Percentiles rank a stretch among this genome's conserved stretches.
Evolutionary conservation across 2,888 invertebrate genomes (phyloP).

Genomic region (Callinectes sapidus): DNA sequence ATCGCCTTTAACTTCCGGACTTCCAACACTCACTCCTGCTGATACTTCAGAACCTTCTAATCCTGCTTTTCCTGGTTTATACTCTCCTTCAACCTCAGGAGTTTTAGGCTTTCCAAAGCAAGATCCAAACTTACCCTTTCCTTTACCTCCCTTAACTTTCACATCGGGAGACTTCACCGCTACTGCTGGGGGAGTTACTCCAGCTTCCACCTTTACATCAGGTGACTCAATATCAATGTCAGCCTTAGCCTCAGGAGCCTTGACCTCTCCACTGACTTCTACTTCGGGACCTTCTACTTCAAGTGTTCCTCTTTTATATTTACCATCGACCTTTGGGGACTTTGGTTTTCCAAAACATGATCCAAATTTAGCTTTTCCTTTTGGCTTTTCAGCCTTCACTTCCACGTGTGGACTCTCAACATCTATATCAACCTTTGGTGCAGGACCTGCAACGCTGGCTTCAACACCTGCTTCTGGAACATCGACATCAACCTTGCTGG

Average conservation of each 20-base stretch:
- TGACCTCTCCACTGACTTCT: not conserved
- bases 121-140: slow-evolving; percentile 47
- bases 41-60: slow-evolving; percentile 38
- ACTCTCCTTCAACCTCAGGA: slow-evolving; percentile 52
- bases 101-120: slow-evolving; percentile 59
- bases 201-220: slow-evolving; percentile 36
- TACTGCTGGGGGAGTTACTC: not conserved
- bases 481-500: slow-evolving; percentile 39
- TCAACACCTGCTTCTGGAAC: slow-evolving; percentile 29
- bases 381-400: slow-evolving; percentile 35
- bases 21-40: slow-evolving; percentile 15
- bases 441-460: slow-evolving; percentile 21
- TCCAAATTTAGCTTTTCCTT: slow-evolving; percentile 41
- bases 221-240: slow-evolving; percentile 43
- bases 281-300: slow-evolving; percentile 10
- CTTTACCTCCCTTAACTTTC: slow-evolving; percentile 48
- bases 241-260: slow-evolving; percentile 42
- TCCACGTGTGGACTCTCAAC: slow-evolving; percentile 34
- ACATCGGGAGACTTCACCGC: slow-evolving; percentile 41
- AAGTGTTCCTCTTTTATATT: slow-evolving; percentile 45
- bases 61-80: slow-evolving; percentile 46
- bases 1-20: slow-evolving; percentile 37
- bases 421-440: not conserved
- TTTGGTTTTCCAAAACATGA: slow-evolving; percentile 54
- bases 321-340: slow-evolving; percentile 39